Percentiles rank a stretch among this genome's conserved stretches.
Conservation (phyloP, 2,888 invertebrate species). For the Platypus cylindrus region DNA sequence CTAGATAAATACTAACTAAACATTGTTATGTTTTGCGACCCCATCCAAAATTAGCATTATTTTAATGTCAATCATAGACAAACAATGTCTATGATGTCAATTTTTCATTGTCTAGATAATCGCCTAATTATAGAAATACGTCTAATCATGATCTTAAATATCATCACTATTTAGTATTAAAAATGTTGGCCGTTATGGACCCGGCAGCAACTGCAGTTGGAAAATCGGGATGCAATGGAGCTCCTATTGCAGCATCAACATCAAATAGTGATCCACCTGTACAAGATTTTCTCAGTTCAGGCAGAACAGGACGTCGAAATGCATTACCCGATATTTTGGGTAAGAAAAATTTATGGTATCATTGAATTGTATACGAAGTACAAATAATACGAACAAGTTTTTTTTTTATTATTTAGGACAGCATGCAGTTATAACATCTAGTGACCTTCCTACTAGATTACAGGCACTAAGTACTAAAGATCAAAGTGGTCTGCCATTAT, state of each 20-base stretch:
- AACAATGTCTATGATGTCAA: no score
- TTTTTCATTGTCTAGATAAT: no score
- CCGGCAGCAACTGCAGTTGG: slow-evolving; percentile 18
- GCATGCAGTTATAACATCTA: slow-evolving; percentile 57
- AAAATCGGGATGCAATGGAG: slow-evolving; percentile 16
- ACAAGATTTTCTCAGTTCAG: slow-evolving; percentile 67
- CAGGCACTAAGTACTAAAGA: slow-evolving; percentile 57
- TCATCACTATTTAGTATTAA: slow-evolving; percentile 30
- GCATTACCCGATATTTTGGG: slow-evolving; percentile 73
- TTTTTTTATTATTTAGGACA: slow-evolving; percentile 40
- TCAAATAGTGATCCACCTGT: slow-evolving; percentile 14
- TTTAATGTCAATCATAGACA: no score
- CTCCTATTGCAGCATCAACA: slow-evolving; percentile 18
- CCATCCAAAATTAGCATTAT: no score
- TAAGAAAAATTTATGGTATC: slow-evolving; percentile 4
- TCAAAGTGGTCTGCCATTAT: slow-evolving; percentile 18
- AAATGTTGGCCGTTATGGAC: slow-evolving; percentile 37
- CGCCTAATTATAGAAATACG: no score
- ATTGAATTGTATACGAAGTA: neutral
- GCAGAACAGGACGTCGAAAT: slow-evolving; percentile 77
- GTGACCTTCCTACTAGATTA: slow-evolving; percentile 63
- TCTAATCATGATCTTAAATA: neutral
- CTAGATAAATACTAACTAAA: no score
- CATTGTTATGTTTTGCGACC: no score
- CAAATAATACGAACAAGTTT: neutral